A percentile compares a stretch with the other conserved stretches of the same genome.
phyloP scores from a whole-genome alignment of 2,888 invertebrate genomes.

The Nomada fabriciana region DNA sequence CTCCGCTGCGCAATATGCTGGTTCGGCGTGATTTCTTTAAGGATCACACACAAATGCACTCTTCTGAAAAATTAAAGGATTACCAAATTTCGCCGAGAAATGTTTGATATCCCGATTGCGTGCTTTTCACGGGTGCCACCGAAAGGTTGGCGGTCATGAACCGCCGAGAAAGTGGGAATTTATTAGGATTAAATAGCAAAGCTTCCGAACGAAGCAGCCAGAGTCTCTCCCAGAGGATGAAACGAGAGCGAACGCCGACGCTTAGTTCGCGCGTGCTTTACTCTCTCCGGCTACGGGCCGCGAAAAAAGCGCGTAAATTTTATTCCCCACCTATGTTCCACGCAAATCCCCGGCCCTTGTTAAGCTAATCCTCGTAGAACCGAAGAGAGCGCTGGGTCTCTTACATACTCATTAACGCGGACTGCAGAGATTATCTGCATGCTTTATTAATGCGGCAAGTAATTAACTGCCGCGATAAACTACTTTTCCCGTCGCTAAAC shows the following conservation, averaged over 20 bases:
- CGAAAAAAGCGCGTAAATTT: constrained; percentile 44
- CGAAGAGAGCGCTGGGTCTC: constrained; percentile 34
- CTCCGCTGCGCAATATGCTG: not conserved
- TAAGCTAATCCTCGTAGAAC: constrained; percentile 55
- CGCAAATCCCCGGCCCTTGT: constrained; percentile 48
- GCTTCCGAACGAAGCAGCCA: not conserved
- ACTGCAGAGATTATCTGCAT: constrained; percentile 64
- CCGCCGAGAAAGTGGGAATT: too few species aligned
- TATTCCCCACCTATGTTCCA: constrained; percentile 47
- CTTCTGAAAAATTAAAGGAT: too few species aligned
- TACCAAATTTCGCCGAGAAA: not conserved
- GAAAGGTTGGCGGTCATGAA: too few species aligned
- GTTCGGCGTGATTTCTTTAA: not conserved
- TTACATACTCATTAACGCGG: constrained; percentile 68
- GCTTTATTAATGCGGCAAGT: constrained; percentile 67
- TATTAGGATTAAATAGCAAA: too few species aligned
- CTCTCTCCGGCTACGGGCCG: not conserved
- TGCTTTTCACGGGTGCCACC: not conserved
- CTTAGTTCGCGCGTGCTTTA: not conserved
- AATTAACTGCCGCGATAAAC: constrained; percentile 65
- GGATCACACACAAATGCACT: too few species aligned
- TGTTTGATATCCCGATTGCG: not conserved
- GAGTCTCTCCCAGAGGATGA: not conserved
- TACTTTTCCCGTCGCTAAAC: constrained; percentile 28
- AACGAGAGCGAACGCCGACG: constrained; percentile 8